Base-by-base conservation (phyloP, 2,888 invertebrate species). In the Epirrhoe alternata region DNA sequence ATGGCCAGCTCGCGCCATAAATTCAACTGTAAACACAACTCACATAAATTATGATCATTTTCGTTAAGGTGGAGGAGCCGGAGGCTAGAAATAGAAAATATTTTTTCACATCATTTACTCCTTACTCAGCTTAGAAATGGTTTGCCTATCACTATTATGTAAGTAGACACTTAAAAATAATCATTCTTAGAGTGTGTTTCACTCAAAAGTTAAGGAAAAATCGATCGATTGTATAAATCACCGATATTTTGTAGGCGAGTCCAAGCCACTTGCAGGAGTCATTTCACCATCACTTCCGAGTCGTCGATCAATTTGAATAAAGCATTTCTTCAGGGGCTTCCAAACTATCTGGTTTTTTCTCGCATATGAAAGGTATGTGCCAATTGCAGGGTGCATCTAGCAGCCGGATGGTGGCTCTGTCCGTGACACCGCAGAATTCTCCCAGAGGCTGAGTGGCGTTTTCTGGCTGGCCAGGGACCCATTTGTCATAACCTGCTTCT, bases 291-390 rank as follows among this genome's bases (percentile, higher is more conserved):
- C n/a, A n/a, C n/a, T n/a, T n/a, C n/a, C n/a, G n/a, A n/a, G n/a
- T n/a, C n/a, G n/a, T n/a, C n/a, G n/a, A n/a, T n/a, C n/a, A n/a
- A 24, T 24, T 24, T n/a, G n/a, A n/a, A 30, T 16, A 47, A 1
- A 47, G 16, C 4, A 33, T 10, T 16, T 35, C 50, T 12, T 50
- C 59, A 42, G 42, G 14, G 6, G 42, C 42, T 12, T 42, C 42
- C 10, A 60, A 42, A 30, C 59, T 60, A 12, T 52, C 52, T 3
- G 59, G 59, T 5, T 17, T 0, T 14, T 60, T 60, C 30, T 60
- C 59, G 14, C 59, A 60, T 30, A 60, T 60, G n/a, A 60, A 60
- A 0, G 59, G 59, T 4, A n/a, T 0, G 30, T 35, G 14, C 59
- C 59, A 60, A 24, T 38, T 42, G 42, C 59, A 60, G 3, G 59